Evolutionary conservation across 2,113 vertebrate genomes (phyloP), one percentile per base, ranked within the genome.

Genomic region (Blennius ocellaris): DNA sequence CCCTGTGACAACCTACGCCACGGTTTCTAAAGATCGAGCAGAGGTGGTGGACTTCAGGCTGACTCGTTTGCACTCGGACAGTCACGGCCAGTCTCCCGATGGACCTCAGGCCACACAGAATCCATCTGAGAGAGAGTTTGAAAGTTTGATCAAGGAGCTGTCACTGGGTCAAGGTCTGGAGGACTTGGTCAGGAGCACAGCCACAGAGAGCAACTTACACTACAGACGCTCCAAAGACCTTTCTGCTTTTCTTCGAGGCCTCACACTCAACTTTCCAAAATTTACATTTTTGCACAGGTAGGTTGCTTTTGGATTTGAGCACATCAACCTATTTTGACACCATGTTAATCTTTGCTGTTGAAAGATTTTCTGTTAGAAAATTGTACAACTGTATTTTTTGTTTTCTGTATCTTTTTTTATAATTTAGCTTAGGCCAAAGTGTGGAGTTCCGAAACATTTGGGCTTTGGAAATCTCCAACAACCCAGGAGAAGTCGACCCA

Each of bases 381-480:
- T 30, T 30, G 21, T 30, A 62, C 2, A 59, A 6, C 2, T 10
- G 5, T 45, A 16, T 66, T 66, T 1, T 30, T 30, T 76, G 36
- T 3, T 74, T 71, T 39, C 4, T 56, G 60, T n/a, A 0, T 72
- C 9, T 62, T 59, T 10, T 72, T 84, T 73, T n/a, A n/a, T n/a
- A n/a, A n/a, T n/a, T n/a, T 83, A 99, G 98, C 76, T 92, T 99
- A 95, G 96, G 98, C 58, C 96, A 96, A 70, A 99, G 97, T 5
- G 91, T 94, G 1, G 97, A 98, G 82, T 92, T 94, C 73, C 93
- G 97, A 70, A 95, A 93, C 39, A 97, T 99, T 63, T 96, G 93
- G 96, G 97, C 96, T 69, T 93, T 99, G 1, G 97, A 98, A 92
- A 98, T 99, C 90, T 97, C 97, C 73, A 97, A 98, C 92, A 96